Evolutionary conservation across 2,113 vertebrate species (phyloP).

Genomic region (Casuarius casuarius): DNA sequence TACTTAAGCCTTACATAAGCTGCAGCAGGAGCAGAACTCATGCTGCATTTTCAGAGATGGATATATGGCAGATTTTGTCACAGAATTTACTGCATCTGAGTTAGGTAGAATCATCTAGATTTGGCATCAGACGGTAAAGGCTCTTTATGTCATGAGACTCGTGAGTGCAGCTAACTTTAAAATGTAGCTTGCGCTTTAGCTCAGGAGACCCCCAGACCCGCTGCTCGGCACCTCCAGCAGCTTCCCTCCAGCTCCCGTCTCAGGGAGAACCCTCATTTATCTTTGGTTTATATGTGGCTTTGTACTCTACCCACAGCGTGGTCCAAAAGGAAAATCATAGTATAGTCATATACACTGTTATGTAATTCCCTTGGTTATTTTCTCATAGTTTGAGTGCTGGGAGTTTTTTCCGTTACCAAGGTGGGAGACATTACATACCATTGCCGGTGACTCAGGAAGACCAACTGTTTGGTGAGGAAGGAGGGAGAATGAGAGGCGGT

Average conservation of each 20-base stretch:
- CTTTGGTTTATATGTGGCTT: neutral
- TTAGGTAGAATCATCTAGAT: neutral
- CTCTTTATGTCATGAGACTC: no score
- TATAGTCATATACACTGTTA: no score
- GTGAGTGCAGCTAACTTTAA: no score
- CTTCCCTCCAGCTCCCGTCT: neutral
- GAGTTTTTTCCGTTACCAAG: neutral
- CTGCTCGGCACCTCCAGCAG: neutral
- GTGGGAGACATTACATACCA: neutral
- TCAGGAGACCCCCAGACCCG: neutral
- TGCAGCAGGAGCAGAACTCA: neutral
- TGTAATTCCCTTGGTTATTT: neutral
- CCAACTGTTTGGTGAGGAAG: neutral
- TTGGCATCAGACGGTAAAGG: neutral
- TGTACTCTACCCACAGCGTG: neutral
- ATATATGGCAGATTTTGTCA: neutral
- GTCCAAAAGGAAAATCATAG: neutral
- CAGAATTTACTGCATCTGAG: neutral
- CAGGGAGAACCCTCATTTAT: no score
- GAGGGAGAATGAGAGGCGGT: neutral
- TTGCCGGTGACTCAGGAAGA: no score
- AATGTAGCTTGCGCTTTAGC: no score
- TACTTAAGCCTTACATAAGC: neutral
- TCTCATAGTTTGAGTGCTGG: neutral
- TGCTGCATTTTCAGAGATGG: neutral